Percentiles rank a stretch among this genome's conserved stretches.
Evolutionary conservation across 2,113 vertebrate species (phyloP).

Genomic region (Aphelocoma coerulescens): DNA sequence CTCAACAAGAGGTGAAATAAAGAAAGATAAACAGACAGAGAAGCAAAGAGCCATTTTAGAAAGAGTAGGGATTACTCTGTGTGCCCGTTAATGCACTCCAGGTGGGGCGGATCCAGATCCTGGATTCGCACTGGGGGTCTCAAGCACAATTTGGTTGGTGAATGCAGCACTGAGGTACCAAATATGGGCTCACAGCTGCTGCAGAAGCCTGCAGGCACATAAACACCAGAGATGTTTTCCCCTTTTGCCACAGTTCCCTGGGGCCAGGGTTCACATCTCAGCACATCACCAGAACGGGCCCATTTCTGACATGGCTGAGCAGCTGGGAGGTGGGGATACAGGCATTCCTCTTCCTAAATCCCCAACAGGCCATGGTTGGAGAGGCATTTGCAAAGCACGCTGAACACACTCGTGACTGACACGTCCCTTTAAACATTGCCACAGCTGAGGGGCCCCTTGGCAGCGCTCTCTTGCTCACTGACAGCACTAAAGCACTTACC

Average conservation of each 20-base stretch:
- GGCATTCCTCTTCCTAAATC: background rate
- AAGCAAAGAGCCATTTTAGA: background rate
- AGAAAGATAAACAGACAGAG: background rate
- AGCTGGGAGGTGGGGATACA: background rate
- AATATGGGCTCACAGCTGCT: background rate
- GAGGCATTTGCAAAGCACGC: background rate
- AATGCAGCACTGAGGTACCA: background rate
- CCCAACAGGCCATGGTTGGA: accelerated
- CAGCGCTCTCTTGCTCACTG: accelerated
- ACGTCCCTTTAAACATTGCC: background rate
- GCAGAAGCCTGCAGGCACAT: background rate
- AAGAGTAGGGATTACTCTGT: background rate
- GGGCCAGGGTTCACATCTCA: background rate
- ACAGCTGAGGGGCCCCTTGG: background rate
- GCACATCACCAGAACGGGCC: background rate
- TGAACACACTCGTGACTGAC: background rate
- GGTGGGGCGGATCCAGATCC: accelerated
- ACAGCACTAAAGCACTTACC: accelerated
- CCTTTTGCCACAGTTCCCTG: accelerated
- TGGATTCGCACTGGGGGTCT: background rate
- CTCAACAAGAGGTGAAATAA: background rate
- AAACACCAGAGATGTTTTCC: background rate
- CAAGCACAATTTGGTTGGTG: background rate
- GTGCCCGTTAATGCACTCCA: background rate
- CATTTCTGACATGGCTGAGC: background rate